Conservation (phyloP, 2,113 vertebrate species). For the Gulo gulo region DNA sequence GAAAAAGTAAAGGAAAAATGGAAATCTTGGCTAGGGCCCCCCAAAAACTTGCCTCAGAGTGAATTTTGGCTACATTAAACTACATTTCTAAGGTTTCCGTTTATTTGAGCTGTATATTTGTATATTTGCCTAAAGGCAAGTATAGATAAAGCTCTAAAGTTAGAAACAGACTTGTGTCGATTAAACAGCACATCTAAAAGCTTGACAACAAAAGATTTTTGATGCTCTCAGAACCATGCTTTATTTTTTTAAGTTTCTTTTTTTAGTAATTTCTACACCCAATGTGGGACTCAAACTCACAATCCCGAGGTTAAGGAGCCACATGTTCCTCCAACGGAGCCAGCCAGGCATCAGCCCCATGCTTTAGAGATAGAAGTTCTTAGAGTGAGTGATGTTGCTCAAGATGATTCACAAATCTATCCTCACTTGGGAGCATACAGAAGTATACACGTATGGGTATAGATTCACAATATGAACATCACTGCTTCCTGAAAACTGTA, state of each 20-base stretch:
- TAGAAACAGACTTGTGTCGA: background rate
- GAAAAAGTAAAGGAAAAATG: background rate
- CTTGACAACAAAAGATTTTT: background rate
- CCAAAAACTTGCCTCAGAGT: conserved; percentile 18
- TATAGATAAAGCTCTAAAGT: background rate
- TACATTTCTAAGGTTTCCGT: background rate
- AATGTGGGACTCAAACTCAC: background rate
- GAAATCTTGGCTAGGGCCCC: background rate
- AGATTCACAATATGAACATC: background rate
- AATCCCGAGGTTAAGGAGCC: background rate
- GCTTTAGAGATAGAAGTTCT: background rate
- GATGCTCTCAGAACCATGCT: background rate
- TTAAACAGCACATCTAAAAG: background rate
- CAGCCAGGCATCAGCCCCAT: background rate
- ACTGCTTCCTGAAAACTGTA: background rate
- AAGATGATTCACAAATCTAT: background rate
- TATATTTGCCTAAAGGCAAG: background rate
- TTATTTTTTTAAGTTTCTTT: background rate
- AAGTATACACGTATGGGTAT: background rate
- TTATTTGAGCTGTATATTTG: background rate
- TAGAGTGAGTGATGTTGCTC: background rate
- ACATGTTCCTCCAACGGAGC: background rate
- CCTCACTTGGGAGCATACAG: background rate
- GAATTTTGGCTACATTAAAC: background rate
- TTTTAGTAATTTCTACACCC: background rate